These are phyloP conservation scores for Bubo blakistoni DNA, from an alignment of 2,113 vertebrate genomes.

Conservation along the genomic window DNA sequence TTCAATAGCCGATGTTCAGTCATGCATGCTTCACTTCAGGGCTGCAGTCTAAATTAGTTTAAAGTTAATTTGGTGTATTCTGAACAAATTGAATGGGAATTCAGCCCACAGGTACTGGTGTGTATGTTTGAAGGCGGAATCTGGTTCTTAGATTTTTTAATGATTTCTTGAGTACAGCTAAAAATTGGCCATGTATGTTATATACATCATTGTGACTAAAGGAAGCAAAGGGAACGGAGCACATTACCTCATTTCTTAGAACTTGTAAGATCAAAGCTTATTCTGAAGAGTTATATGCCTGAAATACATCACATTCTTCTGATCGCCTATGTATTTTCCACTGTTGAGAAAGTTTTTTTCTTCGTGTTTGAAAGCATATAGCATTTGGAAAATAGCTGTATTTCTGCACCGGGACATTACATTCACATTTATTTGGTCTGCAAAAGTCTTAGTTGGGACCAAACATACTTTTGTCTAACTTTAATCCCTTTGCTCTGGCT, in stretches of 20 bases:
- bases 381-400: not conserved
- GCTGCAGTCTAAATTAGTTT: not conserved
- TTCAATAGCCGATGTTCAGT: not conserved
- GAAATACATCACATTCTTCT: not conserved
- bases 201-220: not conserved
- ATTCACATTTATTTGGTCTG: not conserved
- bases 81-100: not conserved
- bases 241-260: conserved; percentile 7
- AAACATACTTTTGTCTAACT: not conserved
- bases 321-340: not conserved
- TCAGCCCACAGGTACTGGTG: not conserved
- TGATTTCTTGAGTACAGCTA: not conserved
- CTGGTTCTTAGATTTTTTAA: not conserved
- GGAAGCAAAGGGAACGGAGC: not conserved
- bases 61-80: not conserved
- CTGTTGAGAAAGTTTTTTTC: not conserved
- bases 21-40: not conserved
- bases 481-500: not conserved
- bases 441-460: not conserved
- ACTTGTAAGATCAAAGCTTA: not conserved
- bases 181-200: not conserved
- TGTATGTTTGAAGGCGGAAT: not conserved
- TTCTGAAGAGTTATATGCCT: not conserved
- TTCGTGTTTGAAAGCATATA: not conserved
- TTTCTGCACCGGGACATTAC: not conserved